Conservation (phyloP, 2,113 vertebrate genomes). For the Triplophysa dalaica region DNA sequence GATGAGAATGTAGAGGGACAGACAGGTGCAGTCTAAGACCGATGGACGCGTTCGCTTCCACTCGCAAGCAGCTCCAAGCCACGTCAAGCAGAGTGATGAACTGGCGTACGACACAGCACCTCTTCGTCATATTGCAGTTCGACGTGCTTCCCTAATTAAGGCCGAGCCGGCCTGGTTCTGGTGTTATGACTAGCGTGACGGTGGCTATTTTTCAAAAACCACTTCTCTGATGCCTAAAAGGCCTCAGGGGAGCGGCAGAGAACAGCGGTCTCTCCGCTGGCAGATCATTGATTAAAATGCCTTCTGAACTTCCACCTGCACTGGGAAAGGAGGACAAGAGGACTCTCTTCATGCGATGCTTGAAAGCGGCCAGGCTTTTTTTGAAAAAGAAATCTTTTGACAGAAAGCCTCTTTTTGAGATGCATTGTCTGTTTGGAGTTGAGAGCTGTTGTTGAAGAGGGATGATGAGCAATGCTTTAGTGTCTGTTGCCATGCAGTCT, state of each 20-base stretch:
- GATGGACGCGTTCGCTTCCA: slow-evolving; percentile 27
- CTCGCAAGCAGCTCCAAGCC: slow-evolving; percentile 42
- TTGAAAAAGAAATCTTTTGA: slow-evolving; percentile 1
- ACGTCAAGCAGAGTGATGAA: slow-evolving; percentile 49
- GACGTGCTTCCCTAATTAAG: slow-evolving; percentile 60
- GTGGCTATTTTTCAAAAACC: slow-evolving; percentile 58
- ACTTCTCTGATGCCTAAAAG: slow-evolving; percentile 53
- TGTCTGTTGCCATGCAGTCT: slow-evolving; percentile 11
- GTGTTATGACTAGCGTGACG: slow-evolving; percentile 46
- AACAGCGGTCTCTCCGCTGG: slow-evolving; percentile 52
- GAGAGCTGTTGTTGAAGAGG: not conserved
- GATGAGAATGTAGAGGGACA: not conserved
- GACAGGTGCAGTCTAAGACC: not conserved
- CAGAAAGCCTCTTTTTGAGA: not conserved
- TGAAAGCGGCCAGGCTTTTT: slow-evolving; percentile 27
- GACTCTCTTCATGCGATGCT: slow-evolving; percentile 13
- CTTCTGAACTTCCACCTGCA: slow-evolving; percentile 64
- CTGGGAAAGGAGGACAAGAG: slow-evolving; percentile 54
- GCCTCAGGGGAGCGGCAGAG: slow-evolving; percentile 51
- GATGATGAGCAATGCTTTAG: not conserved
- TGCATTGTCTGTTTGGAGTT: not conserved
- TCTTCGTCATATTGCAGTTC: slow-evolving; percentile 56
- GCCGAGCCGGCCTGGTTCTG: slow-evolving; percentile 29
- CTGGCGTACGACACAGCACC: slow-evolving; percentile 45
- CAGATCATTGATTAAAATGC: slow-evolving; percentile 73